Evolutionary conservation across 1,140 invertebrate species (phyloP).

Genomic region (Brachionus plicatilis): DNA sequence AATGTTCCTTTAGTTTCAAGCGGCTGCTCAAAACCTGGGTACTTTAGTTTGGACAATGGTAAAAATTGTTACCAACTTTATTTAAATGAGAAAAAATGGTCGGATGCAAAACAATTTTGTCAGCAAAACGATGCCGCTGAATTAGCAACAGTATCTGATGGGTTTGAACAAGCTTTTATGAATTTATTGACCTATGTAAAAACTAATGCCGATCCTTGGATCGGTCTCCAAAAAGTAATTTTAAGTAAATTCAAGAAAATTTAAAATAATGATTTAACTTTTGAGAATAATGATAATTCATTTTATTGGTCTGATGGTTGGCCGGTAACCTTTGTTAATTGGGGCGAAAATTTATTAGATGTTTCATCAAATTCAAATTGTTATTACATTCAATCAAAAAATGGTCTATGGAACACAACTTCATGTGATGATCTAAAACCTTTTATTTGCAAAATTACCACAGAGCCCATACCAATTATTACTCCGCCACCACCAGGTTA

Average conservation of each 20-base stretch:
- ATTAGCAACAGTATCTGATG: background rate
- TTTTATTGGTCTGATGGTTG: constrained; percentile 21
- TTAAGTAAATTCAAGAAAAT: background rate
- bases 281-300: background rate
- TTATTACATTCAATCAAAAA: background rate
- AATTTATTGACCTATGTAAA: constrained; percentile 24
- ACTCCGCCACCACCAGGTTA: constrained; percentile 27
- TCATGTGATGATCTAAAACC: background rate
- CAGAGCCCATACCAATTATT: background rate
- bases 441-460: constrained; percentile 29
- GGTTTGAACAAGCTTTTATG: constrained; percentile 34
- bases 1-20: background rate
- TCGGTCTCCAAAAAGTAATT: constrained; percentile 1
- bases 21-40: constrained; percentile 3
- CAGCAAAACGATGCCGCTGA: constrained; percentile 20
- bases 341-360: background rate
- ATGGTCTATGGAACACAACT: background rate
- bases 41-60: constrained; percentile 17
- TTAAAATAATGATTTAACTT: background rate
- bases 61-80: constrained; percentile 35
- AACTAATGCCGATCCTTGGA: constrained; percentile 18
- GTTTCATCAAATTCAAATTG: background rate
- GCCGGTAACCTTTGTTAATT: constrained; percentile 20
- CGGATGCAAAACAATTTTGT: constrained; percentile 1
- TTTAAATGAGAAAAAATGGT: background rate